Percentiles rank a stretch among this genome's conserved stretches.
phyloP scores from a whole-genome alignment of 2,888 invertebrate species.

The Apeira syringaria region DNA sequence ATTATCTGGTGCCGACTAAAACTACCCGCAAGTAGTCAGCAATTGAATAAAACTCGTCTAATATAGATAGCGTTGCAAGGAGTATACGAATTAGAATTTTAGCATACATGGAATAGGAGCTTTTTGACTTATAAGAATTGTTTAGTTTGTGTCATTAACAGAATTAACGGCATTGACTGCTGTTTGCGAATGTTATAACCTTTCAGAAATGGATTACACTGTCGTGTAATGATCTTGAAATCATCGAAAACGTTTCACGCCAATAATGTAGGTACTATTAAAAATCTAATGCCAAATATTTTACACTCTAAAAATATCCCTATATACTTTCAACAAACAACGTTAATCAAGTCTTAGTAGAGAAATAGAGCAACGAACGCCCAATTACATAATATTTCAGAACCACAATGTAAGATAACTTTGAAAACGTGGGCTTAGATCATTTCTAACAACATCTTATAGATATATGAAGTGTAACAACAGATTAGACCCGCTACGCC shows the following conservation, averaged over 20 bases:
- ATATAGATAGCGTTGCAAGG: no score
- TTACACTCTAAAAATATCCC: slow-evolving; percentile 51
- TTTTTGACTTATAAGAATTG: no score
- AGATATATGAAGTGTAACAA: slow-evolving; percentile 66
- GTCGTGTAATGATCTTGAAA: no score
- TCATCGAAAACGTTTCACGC: slow-evolving; percentile 20
- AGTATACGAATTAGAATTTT: no score
- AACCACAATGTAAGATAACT: slow-evolving; percentile 29
- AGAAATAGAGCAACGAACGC: slow-evolving; percentile 52
- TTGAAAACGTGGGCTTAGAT: slow-evolving; percentile 36
- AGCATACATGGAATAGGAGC: no score
- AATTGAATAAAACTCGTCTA: no score
- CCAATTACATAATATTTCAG: slow-evolving; percentile 31
- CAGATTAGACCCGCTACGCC: slow-evolving; percentile 36
- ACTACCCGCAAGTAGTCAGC: no score
- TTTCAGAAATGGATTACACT: no score
- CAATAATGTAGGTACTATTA: slow-evolving; percentile 24
- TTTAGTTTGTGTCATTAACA: no score
- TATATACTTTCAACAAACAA: slow-evolving; percentile 73
- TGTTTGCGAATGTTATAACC: no score
- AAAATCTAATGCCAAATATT: slow-evolving; percentile 41
- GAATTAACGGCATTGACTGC: no score
- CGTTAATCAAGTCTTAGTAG: slow-evolving; percentile 63
- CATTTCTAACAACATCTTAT: slow-evolving; percentile 59
- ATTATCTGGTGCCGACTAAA: no score